Evolutionary conservation across 2,888 invertebrate genomes (phyloP), one percentile per base, ranked within the genome.

Genomic region (Eucera pruinosa): DNA sequence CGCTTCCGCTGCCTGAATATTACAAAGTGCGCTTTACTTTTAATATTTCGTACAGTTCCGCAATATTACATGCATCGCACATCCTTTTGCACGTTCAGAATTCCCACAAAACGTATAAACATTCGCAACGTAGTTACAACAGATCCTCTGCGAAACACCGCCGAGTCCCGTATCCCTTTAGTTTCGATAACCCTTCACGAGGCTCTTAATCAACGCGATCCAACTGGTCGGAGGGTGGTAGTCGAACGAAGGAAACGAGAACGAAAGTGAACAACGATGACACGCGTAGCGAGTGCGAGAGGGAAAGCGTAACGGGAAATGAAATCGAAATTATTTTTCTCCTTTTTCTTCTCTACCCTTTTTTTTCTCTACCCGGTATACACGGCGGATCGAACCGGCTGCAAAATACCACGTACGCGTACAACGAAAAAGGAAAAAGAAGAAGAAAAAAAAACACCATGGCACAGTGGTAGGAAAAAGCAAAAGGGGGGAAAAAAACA

Each of bases 191-290:
- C 70, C 57, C 62, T 33, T 30, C 18, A 43, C n/a, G 45, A 11
- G 47, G 62, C 62, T 36, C 62, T 78, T 80, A 78, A 80, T 78
- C 78, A 71, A 72, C 68, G 68, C 68, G 71, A 71, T 54, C 47
- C 62, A 61, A 13, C 47, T 72, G 65, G 47, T 48, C 30, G 61
- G 47, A 57, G 67, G 65, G 48, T 13, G 48, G 43, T 27, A 18
- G 64, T 25, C 23, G 66, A 33, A 13, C 15, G 13, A 50, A 70
- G 48, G 43, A 48, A 65, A 67, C 58, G 61, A 54, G 54, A 70
- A 39, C 39, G 71, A 70, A 65, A 76, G 55, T 41, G 75, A 48
- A 47, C 50, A 68, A 58, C 50, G 18, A 60, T 54, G 50, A 71
- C 52, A 48, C 15, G 33, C 15, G 30, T 45, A 7, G 20, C 25